phyloP scores from a whole-genome alignment of 2,113 vertebrate species.

The Chaenocephalus aceratus region DNA sequence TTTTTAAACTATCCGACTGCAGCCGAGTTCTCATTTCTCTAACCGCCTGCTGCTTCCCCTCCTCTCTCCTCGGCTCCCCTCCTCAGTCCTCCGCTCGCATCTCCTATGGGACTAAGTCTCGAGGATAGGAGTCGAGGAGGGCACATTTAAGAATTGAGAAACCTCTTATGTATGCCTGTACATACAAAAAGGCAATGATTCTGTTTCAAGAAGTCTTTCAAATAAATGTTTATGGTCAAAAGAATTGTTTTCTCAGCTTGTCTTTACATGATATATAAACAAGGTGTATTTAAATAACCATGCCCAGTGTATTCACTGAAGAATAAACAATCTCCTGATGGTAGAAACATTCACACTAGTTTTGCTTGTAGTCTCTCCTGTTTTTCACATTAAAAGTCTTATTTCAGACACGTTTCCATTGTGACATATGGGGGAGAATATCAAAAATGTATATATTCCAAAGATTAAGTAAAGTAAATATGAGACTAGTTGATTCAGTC shows the following conservation, averaged over 20 bases:
- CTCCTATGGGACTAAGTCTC: too few species aligned
- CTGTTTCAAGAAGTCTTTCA: too few species aligned
- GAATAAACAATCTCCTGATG: background rate
- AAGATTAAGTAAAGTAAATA: background rate
- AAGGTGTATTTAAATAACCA: background rate
- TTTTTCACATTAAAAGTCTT: background rate
- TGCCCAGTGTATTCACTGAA: background rate
- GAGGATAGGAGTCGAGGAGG: too few species aligned
- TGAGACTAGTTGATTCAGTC: background rate
- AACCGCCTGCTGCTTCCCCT: too few species aligned
- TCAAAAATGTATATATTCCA: background rate
- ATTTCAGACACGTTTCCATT: too few species aligned
- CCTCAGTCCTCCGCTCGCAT: too few species aligned
- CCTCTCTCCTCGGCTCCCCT: too few species aligned
- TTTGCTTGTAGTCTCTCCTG: background rate
- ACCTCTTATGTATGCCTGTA: too few species aligned
- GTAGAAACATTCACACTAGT: background rate
- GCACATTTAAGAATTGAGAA: too few species aligned
- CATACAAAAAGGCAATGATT: background rate
- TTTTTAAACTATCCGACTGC: too few species aligned
- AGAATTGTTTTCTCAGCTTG: background rate
- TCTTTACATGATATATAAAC: background rate
- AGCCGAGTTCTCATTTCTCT: too few species aligned
- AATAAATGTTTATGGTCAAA: too few species aligned
- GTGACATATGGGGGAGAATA: background rate